Evolutionary conservation across 1,140 invertebrate species (phyloP), one percentile per base, ranked within the genome.

Genomic region (Drosophila setifemur): DNA sequence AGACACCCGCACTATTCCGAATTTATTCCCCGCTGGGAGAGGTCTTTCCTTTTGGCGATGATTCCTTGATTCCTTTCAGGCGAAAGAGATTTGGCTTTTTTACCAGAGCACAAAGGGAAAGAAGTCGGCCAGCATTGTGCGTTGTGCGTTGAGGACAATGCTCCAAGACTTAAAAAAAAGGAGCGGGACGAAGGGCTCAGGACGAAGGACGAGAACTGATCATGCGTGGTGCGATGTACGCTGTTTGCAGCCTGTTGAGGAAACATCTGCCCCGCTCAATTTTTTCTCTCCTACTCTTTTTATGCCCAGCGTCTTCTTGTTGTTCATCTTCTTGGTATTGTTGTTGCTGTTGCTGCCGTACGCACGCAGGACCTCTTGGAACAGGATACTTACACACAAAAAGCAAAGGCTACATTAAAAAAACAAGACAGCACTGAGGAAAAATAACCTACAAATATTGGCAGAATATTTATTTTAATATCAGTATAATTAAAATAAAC

Each of bases 261-360:
- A 87, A 87, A 86, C 81, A 86, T 86, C 81, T 86, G 81, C 81
- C 76, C 71, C 81, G 72, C 81, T 86, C 63, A 75, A 60, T 86
- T 81, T 63, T 55, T 48, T 54, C 66, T 49, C 49, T 78, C 37
- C 67, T 58, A 35, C 23, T 50, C 23, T 78, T 77, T 78, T 72
- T 78, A 60, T 67, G 39, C 52, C 31, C 12, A n/a, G n/a, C 25
- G 18, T 39, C 58, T 39, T 64, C 60, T 28, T 49, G 66, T 66
- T 66, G 71, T 54, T 67, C 50, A 42, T 21, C 45, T 57, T 54
- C 63, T 64, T 40, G 44, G 72, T 61, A 61, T 77, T 77, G 53
- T 77, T 77, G 53, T 49, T 74, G 71, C 29, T 55, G 42, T 72
- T 44, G 57, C 31, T 61, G 49, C 25, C 35, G 50, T 53, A 71